These are phyloP conservation scores for Bilobella aurantiaca DNA, from an alignment of 1,140 invertebrate species.

Conservation along the genomic window DNA sequence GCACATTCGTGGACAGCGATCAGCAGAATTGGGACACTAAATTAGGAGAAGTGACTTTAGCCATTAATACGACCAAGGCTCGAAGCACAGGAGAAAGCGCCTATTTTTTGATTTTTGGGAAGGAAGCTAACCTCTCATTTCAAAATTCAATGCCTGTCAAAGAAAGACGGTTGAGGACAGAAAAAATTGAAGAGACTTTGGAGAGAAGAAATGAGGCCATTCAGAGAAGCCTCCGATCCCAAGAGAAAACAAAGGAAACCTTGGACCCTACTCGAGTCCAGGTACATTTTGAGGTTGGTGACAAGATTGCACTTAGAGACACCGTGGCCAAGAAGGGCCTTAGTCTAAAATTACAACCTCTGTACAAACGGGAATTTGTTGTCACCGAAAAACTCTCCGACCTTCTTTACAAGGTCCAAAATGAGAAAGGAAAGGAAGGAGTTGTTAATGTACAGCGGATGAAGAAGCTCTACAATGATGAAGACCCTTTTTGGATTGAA, in stretches of 20 bases:
- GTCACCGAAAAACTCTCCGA: background rate
- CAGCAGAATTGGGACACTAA: slow-evolving; percentile 2
- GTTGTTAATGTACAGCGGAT: background rate
- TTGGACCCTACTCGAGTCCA: background rate
- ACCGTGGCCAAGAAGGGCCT: background rate
- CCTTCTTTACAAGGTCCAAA: background rate
- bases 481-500: background rate
- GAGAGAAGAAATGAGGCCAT: background rate
- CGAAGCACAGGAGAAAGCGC: background rate
- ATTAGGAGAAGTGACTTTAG: slow-evolving; percentile 5
- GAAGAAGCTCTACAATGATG: background rate
- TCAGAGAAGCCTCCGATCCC: too few species aligned
- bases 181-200: background rate
- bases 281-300: background rate
- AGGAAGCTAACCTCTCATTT: slow-evolving; percentile 3
- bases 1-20: slow-evolving; percentile 1
- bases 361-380: background rate
- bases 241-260: background rate
- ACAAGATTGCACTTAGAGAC: background rate
- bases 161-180: background rate
- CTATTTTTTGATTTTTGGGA: background rate
- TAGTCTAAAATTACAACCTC: background rate
- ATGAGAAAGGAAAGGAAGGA: background rate
- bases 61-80: slow-evolving; percentile 8
- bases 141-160: background rate